Percentiles rank a stretch among this genome's conserved stretches.
phyloP scores from a whole-genome alignment of 2,888 invertebrate species.

The Escarpia spicata region DNA sequence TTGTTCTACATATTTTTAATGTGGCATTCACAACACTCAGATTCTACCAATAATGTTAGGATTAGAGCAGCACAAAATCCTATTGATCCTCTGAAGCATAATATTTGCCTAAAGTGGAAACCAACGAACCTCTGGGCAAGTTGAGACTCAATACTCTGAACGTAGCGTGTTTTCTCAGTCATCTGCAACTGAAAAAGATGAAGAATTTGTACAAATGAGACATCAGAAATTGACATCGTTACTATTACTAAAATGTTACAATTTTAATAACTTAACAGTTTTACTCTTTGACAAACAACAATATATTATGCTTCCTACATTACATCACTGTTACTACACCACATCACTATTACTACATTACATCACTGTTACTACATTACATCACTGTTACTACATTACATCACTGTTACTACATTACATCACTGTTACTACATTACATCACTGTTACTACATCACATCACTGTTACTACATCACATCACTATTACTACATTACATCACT shows the following conservation, averaged over 20 bases:
- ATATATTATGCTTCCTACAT: too few species aligned
- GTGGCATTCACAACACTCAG: too few species aligned
- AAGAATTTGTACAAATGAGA: neutral
- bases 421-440: neutral
- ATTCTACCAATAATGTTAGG: too few species aligned
- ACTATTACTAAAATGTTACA: neutral
- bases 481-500: too few species aligned
- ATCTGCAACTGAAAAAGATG: constrained; percentile 60
- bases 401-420: too few species aligned
- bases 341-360: too few species aligned
- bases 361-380: neutral
- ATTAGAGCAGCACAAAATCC: neutral
- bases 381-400: too few species aligned
- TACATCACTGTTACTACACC: too few species aligned
- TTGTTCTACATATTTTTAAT: too few species aligned
- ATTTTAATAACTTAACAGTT: neutral
- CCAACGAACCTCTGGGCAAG: constrained; percentile 65
- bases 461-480: neutral
- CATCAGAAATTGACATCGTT: neutral
- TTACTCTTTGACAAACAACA: neutral
- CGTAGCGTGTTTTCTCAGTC: constrained; percentile 53
- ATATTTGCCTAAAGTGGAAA: neutral
- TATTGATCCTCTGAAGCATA: neutral
- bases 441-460: too few species aligned
- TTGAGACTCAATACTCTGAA: constrained; percentile 64